Evolutionary conservation across 2,888 invertebrate genomes (phyloP).

Genomic region (Drosophila greeni): DNA sequence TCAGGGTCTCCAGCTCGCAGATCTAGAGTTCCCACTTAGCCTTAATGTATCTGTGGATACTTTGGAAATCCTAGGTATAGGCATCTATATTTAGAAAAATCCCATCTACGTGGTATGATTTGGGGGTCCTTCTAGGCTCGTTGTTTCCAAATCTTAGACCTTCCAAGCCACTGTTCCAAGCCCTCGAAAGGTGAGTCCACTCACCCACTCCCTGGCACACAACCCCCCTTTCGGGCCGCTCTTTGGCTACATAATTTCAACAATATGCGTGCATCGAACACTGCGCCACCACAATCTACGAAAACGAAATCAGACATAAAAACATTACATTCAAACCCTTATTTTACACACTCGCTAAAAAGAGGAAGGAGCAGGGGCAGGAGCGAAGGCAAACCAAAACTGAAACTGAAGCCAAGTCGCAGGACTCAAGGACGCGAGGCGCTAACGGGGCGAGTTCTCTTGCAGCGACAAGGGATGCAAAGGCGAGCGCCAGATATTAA

Average conservation of each 20-base stretch:
- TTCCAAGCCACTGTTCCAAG: slow-evolving; percentile 44
- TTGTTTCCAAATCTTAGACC: background rate
- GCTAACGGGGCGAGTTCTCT: slow-evolving; percentile 53
- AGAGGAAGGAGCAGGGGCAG: slow-evolving; percentile 42
- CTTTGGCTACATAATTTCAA: slow-evolving; percentile 74
- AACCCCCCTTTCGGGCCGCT: slow-evolving; percentile 25
- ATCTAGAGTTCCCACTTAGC: background rate
- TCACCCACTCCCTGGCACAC: slow-evolving; percentile 37
- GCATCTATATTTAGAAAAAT: background rate
- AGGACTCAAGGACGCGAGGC: slow-evolving; percentile 62
- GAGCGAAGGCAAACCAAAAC: slow-evolving; percentile 61
- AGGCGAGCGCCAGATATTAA: slow-evolving; percentile 69
- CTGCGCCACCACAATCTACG: slow-evolving; percentile 22
- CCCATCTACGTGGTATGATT: background rate
- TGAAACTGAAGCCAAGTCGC: slow-evolving; percentile 35
- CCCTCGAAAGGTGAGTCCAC: slow-evolving; percentile 60
- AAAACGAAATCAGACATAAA: slow-evolving; percentile 75
- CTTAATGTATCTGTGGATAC: background rate
- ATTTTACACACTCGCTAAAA: slow-evolving; percentile 59
- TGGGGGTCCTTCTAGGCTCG: no score
- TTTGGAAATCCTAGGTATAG: background rate
- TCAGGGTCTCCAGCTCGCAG: background rate
- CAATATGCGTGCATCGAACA: slow-evolving; percentile 73
- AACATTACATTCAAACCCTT: slow-evolving; percentile 77
- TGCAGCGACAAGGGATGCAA: slow-evolving; percentile 68